phyloP scores from a whole-genome alignment of 2,888 invertebrate species.

The Chrysomela aeneicollis region DNA sequence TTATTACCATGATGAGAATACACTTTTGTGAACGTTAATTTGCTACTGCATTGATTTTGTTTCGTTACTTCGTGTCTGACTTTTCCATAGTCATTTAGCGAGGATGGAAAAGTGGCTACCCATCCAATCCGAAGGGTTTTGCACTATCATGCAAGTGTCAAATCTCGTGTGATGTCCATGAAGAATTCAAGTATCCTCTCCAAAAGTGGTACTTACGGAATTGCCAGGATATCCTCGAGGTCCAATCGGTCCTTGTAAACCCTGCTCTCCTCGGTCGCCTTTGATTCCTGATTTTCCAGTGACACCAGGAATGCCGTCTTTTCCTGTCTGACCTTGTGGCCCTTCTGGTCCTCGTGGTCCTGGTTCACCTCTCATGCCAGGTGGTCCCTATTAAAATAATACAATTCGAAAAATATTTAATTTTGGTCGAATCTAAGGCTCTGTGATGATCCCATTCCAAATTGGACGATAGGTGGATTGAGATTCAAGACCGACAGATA shows the following conservation, averaged over 20 bases:
- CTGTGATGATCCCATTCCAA: background rate
- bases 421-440: background rate
- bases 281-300: conserved; percentile 54
- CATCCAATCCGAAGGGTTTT: too few species aligned
- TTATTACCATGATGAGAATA: too few species aligned
- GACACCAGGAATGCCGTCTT: conserved; percentile 43
- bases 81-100: too few species aligned
- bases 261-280: conserved; percentile 42
- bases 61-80: too few species aligned
- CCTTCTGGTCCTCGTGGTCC: conserved; percentile 40
- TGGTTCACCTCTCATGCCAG: conserved; percentile 36
- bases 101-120: too few species aligned
- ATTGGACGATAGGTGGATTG: background rate
- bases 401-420: background rate
- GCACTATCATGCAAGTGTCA: too few species aligned
- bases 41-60: too few species aligned
- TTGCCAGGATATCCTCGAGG: conserved; percentile 50
- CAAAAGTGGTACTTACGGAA: conserved; percentile 20
- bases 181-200: too few species aligned
- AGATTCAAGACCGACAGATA: too few species aligned
- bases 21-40: too few species aligned
- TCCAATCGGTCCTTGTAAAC: conserved; percentile 51
- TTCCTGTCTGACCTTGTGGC: conserved; percentile 48
- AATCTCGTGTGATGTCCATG: too few species aligned
- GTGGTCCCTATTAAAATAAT: conserved; percentile 32